These are phyloP conservation scores for Pimephales promelas DNA, from an alignment of 2,113 vertebrate genomes.

Conservation along the genomic window DNA sequence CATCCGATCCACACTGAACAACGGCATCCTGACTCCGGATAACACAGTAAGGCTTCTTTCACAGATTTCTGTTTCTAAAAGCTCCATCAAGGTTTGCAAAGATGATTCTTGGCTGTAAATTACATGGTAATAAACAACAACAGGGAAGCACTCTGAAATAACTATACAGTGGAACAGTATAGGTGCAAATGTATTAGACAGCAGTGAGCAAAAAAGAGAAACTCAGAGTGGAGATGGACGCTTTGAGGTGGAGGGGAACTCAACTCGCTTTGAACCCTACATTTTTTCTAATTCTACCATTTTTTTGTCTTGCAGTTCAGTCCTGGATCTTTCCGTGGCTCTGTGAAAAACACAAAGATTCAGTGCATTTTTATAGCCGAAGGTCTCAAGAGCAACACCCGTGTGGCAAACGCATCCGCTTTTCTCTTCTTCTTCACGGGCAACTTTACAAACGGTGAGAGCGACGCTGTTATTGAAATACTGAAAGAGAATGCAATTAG, in stretches of 20 bases:
- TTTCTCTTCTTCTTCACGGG: background rate
- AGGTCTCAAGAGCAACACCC: accelerated
- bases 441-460: slow-evolving; percentile 49
- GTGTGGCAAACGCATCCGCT: accelerated
- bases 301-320: slow-evolving; percentile 44
- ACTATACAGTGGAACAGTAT: background rate
- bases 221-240: too few species aligned
- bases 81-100: background rate
- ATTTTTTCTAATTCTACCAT: too few species aligned
- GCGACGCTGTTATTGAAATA: background rate
- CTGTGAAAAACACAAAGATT: background rate
- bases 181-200: background rate
- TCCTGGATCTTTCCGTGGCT: slow-evolving; percentile 52
- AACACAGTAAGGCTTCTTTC: slow-evolving; percentile 52
- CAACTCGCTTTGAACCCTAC: background rate
- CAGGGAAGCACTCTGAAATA: background rate
- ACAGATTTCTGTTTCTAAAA: too few species aligned
- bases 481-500: background rate
- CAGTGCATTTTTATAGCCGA: slow-evolving; percentile 62
- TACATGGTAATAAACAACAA: background rate
- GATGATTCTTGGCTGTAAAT: background rate
- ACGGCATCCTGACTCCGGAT: accelerated
- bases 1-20: background rate
- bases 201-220: accelerated
- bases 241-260: background rate